phyloP scores from a whole-genome alignment of 2,113 vertebrate species.

The Clarias gariepinus region DNA sequence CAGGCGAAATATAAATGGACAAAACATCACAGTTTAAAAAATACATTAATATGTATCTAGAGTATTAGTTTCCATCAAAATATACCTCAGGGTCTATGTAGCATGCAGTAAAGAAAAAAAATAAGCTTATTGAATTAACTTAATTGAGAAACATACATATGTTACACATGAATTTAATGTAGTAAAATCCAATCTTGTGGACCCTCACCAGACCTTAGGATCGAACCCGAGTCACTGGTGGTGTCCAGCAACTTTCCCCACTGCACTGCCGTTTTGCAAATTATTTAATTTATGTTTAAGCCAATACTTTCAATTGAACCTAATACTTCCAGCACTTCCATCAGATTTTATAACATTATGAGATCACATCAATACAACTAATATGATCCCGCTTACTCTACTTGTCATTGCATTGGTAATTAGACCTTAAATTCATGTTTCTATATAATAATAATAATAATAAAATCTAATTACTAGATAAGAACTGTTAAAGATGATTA shows the following conservation, averaged over 20 bases:
- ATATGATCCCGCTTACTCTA: no score
- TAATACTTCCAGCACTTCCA: neutral
- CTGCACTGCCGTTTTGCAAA: neutral
- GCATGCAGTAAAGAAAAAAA: neutral
- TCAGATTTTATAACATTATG: neutral
- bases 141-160: neutral
- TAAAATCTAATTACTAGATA: no score
- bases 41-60: no score
- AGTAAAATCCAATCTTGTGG: neutral
- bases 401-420: no score
- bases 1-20: neutral
- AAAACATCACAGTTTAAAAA: neutral
- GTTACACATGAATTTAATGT: neutral
- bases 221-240: neutral
- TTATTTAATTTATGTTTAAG: neutral
- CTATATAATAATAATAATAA: no score
- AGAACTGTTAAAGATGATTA: no score
- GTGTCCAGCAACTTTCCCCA: neutral
- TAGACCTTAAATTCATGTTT: no score
- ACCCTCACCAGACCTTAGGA: neutral
- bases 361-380: neutral
- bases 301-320: no score
- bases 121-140: neutral
- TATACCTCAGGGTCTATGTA: neutral
- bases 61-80: no score